These are phyloP conservation scores for Branchellion lobata DNA, from an alignment of 2,888 invertebrate species.

Conservation along the genomic window DNA sequence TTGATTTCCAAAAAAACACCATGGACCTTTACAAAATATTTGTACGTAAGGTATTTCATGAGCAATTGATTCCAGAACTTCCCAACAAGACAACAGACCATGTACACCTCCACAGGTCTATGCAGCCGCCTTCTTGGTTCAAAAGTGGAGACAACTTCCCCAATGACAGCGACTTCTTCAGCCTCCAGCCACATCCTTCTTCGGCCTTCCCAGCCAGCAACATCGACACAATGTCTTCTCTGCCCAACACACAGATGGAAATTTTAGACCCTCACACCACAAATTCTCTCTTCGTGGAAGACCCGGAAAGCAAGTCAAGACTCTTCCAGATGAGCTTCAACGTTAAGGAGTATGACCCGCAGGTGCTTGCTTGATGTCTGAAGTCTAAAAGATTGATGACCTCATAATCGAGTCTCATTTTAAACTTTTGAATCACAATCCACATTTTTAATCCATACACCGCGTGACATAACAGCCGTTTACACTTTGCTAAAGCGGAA, in stretches of 20 bases:
- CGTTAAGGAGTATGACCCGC: slow-evolving; percentile 49
- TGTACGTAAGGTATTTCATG: too few species aligned
- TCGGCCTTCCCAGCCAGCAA: not conserved
- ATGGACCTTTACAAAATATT: too few species aligned
- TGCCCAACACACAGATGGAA: slow-evolving; percentile 34
- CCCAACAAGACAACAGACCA: too few species aligned
- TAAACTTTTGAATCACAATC: too few species aligned
- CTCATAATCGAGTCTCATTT: not conserved
- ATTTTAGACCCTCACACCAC: slow-evolving; percentile 46
- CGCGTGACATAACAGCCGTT: too few species aligned
- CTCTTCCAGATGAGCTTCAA: slow-evolving; percentile 51
- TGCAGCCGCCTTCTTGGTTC: slow-evolving; percentile 14
- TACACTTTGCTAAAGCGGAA: too few species aligned
- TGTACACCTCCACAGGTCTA: too few species aligned
- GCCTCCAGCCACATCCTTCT: slow-evolving; percentile 42
- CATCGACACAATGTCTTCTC: too few species aligned
- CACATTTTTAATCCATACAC: too few species aligned
- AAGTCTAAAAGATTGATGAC: not conserved
- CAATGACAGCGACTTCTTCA: slow-evolving; percentile 46
- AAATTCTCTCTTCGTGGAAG: slow-evolving; percentile 46
- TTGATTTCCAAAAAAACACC: too few species aligned
- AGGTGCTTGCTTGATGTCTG: not conserved
- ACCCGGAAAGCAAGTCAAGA: slow-evolving; percentile 47
- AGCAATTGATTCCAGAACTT: too few species aligned
- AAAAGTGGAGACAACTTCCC: slow-evolving; percentile 1